Evolutionary conservation across 64 coral and sea anemone species (phyloP), one percentile per base, ranked within the genome.

Genomic region (Dendrophyllia cribrosa): DNA sequence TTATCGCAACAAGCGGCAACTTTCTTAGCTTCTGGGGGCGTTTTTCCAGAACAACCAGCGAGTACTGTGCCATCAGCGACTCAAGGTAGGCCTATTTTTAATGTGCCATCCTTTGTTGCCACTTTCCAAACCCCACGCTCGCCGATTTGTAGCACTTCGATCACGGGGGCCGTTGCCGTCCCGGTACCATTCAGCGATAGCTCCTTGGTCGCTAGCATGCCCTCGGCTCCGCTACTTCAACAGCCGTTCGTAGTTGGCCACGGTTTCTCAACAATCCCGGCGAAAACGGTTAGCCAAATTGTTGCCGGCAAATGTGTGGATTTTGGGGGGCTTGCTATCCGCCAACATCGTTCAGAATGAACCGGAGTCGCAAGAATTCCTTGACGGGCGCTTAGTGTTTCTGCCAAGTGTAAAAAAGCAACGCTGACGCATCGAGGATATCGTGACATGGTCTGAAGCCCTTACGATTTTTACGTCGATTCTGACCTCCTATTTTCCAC

Each of bases 211-310:
- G 73, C 34, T 24, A 43, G 43, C 34, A 20, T 56, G 77, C 77
- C 77, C 8, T 49, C 50, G 50, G 50, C 15, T 15, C 77, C 77
- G 43, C 8, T 51, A 24, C 17, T 66, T 34, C 80, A 25, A 46
- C 80, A 84, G 80, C 58, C 80, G 6, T 66, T 84, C 62, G 14
- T 84, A 9, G 82, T 85, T 15, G 82, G 58, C 23, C 82, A 43
- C n/a, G 59, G 81, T 50, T 85, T 64, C 64, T 85, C 56, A 13
- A 0, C 81, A 22, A 85, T 85, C 0, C 81, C 81, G 81, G 81
- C 59, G 6, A 85, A 85, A 48, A n/a, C 52, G 14, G 67, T 22
- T 12, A 52, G 14, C 58, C 85, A 88, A 70, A 88, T 88, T 88
- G 67, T 74, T 9, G 7, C 85, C 15, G 70, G 70, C 23, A 88